phyloP scores from a whole-genome alignment of 2,113 vertebrate species.

The Zosterops hypoxanthus region DNA sequence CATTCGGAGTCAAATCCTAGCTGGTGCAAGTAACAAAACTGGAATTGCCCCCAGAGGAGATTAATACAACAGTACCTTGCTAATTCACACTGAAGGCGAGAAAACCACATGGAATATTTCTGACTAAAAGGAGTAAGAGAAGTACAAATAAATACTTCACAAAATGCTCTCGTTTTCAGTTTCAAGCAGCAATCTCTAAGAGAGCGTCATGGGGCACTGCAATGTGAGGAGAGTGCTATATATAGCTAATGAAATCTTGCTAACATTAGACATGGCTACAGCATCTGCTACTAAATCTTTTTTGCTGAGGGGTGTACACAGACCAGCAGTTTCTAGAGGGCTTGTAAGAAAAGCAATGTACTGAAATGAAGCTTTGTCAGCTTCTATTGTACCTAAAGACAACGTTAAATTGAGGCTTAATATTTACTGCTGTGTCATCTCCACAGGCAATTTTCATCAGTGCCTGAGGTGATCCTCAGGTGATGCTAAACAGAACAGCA shows the following conservation, averaged over 20 bases:
- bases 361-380: slow-evolving; percentile 28
- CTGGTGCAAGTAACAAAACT: neutral
- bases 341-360: slow-evolving; percentile 3
- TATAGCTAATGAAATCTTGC: slow-evolving; percentile 42
- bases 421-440: slow-evolving; percentile 24
- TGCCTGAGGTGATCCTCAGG: neutral
- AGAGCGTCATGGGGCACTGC: neutral
- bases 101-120: slow-evolving; percentile 2
- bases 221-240: neutral
- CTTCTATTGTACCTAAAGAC: neutral
- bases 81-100: neutral
- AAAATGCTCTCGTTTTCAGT: neutral
- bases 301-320: neutral
- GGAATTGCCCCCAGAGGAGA: slow-evolving; percentile 27
- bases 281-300: slow-evolving; percentile 54
- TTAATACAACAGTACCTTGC: neutral
- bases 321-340: neutral
- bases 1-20: slow-evolving; percentile 4
- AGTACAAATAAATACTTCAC: slow-evolving; percentile 1
- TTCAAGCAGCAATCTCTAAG: neutral
- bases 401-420: neutral
- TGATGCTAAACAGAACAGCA: neutral
- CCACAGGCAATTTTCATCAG: neutral
- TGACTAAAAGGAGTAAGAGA: neutral
- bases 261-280: slow-evolving; percentile 16